Evolutionary conservation across 2,888 invertebrate species (phyloP).

Genomic region (Hirtodrosophila alboralis): DNA sequence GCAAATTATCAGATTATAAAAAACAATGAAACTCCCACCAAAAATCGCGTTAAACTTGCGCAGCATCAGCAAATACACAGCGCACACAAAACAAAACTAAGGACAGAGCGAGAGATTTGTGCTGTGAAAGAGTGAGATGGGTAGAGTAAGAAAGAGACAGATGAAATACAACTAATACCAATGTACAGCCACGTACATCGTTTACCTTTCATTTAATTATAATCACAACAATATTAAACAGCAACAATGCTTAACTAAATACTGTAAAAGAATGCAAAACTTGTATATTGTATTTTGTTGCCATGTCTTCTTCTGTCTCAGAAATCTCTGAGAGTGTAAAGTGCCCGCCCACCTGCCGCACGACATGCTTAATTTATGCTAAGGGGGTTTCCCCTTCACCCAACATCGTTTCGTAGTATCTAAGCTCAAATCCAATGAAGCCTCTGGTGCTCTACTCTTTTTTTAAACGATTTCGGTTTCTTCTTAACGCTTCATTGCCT

Average conservation of each 20-base stretch:
- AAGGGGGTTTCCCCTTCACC: conserved; percentile 1
- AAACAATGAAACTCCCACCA: conserved; percentile 58
- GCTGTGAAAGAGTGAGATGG: conserved; percentile 1
- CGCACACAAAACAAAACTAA: conserved; percentile 17
- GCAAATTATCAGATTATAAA: conserved; percentile 44
- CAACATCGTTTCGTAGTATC: conserved; percentile 9
- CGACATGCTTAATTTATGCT: conserved; percentile 49
- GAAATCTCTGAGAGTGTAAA: conserved; percentile 14
- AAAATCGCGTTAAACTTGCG: conserved; percentile 36
- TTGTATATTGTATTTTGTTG: conserved; percentile 17
- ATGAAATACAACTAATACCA: conserved; percentile 30
- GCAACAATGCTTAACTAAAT: conserved; percentile 7
- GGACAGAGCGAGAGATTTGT: not conserved
- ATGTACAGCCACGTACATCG: conserved; percentile 42
- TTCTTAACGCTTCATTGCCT: conserved; percentile 44
- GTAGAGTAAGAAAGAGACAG: conserved; percentile 13
- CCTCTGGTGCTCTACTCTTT: not conserved
- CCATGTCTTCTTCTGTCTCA: conserved; percentile 31
- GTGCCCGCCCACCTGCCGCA: conserved; percentile 52
- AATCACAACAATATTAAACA: conserved; percentile 2
- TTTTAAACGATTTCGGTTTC: conserved; percentile 21
- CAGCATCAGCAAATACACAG: conserved; percentile 42
- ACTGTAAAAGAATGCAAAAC: conserved; percentile 44
- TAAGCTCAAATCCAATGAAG: conserved; percentile 38
- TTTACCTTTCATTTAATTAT: conserved; percentile 37